Percentiles rank a stretch among this genome's conserved stretches.
phyloP scores from a whole-genome alignment of 2,888 invertebrate genomes.

The Plagodis dolabraria region DNA sequence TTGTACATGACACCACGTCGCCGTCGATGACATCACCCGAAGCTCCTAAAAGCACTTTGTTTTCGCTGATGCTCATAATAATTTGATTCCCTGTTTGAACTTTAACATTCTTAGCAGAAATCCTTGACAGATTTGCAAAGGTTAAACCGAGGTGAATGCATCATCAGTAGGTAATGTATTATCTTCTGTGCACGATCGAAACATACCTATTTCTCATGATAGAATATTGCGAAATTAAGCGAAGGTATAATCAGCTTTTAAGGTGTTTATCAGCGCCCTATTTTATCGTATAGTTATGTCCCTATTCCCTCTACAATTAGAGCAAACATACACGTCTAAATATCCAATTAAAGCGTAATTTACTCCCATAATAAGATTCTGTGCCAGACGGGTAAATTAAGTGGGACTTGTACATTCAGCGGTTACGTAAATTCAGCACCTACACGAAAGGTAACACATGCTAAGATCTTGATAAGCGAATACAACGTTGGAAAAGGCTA shows the following conservation, averaged over 20 bases:
- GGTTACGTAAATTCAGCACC: conserved; percentile 40
- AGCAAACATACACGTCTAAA: conserved; percentile 21
- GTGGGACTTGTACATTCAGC: conserved; percentile 32
- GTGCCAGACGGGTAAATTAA: conserved; percentile 31
- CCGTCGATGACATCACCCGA: conserved; percentile 56
- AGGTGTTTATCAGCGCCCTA: conserved; percentile 9
- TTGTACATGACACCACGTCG: conserved; percentile 32
- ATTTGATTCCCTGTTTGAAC: conserved; percentile 43
- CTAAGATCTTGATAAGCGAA: conserved; percentile 42
- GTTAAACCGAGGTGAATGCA: conserved; percentile 44
- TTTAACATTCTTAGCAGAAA: conserved; percentile 51
- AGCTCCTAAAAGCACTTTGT: conserved; percentile 37
- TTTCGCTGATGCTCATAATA: conserved; percentile 28
- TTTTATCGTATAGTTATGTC: conserved; percentile 18
- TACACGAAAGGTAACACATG: conserved; percentile 35
- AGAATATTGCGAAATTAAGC: conserved; percentile 13
- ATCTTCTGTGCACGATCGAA: conserved; percentile 7
- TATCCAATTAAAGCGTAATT: conserved; percentile 27
- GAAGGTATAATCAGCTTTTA: neutral
- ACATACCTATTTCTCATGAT: conserved; percentile 22
- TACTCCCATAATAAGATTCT: conserved; percentile 27
- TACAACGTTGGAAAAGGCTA: conserved; percentile 41
- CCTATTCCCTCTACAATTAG: conserved; percentile 20
- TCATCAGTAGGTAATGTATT: conserved; percentile 19
- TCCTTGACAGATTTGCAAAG: conserved; percentile 51